A percentile compares a stretch with the other conserved stretches of the same genome.
Conservation (phyloP, 1,140 invertebrate species). For the Steinernema khuongi region DNA sequence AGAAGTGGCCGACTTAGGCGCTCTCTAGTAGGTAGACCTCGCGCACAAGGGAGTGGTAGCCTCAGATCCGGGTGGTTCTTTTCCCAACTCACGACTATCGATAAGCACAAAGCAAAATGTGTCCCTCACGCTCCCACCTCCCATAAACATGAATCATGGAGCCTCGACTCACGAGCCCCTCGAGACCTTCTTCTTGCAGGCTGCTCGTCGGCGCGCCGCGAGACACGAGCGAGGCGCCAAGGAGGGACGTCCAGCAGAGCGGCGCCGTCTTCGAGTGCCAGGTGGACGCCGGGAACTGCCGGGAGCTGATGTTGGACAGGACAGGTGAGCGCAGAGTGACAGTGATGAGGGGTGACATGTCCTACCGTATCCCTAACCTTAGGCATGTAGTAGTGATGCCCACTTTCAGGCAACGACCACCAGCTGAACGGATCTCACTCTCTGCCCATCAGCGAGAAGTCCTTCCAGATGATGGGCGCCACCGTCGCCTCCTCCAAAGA, state of each 20-base stretch:
- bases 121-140: too few relatives aligned
- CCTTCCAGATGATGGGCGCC: slow-evolving; percentile 88
- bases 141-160: neutral
- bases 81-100: too few relatives aligned
- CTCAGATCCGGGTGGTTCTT: too few relatives aligned
- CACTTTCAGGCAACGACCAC: slow-evolving; percentile 47
- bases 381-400: too few relatives aligned
- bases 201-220: slow-evolving; percentile 74
- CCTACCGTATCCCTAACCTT: too few relatives aligned
- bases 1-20: too few relatives aligned
- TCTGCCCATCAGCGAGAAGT: slow-evolving; percentile 77
- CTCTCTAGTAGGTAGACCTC: too few relatives aligned
- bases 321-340: slow-evolving; percentile 14
- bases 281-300: slow-evolving; percentile 70
- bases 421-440: slow-evolving; percentile 55
- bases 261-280: slow-evolving; percentile 60
- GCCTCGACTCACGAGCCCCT: neutral
- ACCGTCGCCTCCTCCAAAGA: slow-evolving; percentile 66
- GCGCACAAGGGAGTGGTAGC: too few relatives aligned
- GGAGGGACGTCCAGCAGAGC: neutral
- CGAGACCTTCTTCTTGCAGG: slow-evolving; percentile 62
- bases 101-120: too few relatives aligned
- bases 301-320: slow-evolving; percentile 66
- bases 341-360: neutral
- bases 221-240: slow-evolving; percentile 58